phyloP scores from a whole-genome alignment of 2,888 invertebrate genomes.

The Microctonus hyperodae region DNA sequence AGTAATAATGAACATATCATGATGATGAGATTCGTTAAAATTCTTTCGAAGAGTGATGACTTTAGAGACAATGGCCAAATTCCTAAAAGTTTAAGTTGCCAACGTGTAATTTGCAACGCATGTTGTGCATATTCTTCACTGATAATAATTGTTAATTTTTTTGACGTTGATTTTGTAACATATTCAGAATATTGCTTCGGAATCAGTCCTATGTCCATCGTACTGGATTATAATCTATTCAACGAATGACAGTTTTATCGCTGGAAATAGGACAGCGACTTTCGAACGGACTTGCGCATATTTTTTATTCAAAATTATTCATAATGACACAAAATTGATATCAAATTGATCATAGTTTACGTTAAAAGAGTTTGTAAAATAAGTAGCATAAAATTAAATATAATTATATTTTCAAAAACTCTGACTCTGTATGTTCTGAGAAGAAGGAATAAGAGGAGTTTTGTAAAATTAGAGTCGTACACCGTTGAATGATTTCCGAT shows the following conservation, averaged over 20 bases:
- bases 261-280: not conserved
- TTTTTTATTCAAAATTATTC: not conserved
- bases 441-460: too few species aligned
- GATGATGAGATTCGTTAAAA: slow-evolving; percentile 9
- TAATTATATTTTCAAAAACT: not conserved
- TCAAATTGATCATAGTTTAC: not conserved
- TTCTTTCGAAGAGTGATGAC: not conserved
- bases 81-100: slow-evolving; percentile 42
- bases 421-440: too few species aligned
- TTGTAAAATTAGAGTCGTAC: not conserved
- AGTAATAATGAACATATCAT: slow-evolving; percentile 40
- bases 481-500: not conserved
- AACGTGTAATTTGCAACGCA: slow-evolving; percentile 47
- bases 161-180: not conserved
- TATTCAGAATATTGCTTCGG: not conserved
- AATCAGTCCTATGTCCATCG: not conserved
- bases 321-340: not conserved
- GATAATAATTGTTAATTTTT: not conserved
- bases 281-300: not conserved
- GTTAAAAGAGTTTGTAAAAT: not conserved
- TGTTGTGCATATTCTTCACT: slow-evolving; percentile 35
- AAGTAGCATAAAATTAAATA: not conserved
- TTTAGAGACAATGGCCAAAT: slow-evolving; percentile 44
- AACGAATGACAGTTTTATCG: not conserved
- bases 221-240: not conserved